Evolutionary conservation across 2,888 invertebrate genomes (phyloP).

Genomic region (Xestia c-nigrum): DNA sequence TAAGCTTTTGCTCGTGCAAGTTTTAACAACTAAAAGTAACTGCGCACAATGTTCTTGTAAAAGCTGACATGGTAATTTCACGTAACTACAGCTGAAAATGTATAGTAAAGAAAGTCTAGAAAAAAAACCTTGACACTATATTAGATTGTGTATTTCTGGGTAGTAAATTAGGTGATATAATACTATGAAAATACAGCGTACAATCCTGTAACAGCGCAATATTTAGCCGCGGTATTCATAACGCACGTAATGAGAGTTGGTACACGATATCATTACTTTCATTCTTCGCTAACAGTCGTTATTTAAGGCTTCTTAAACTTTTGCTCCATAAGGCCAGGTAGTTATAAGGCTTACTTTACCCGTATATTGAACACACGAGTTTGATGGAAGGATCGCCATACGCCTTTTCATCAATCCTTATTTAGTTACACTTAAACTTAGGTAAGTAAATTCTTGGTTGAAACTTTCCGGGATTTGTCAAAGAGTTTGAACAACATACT

Average conservation of each 20-base stretch:
- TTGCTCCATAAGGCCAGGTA: constrained; percentile 5
- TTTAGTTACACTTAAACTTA: constrained; percentile 50
- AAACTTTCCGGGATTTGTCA: constrained; percentile 54
- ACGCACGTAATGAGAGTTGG: constrained; percentile 8
- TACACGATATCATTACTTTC: constrained; percentile 13
- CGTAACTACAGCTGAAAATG: background rate
- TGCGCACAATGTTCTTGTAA: background rate
- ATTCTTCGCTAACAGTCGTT: constrained; percentile 23
- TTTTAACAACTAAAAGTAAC: constrained; percentile 31
- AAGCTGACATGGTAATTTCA: background rate
- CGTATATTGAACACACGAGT: background rate
- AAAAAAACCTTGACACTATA: background rate
- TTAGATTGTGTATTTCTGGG: background rate
- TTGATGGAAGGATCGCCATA: background rate
- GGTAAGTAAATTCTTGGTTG: constrained; percentile 58
- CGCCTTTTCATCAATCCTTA: constrained; percentile 51
- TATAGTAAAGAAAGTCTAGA: constrained; percentile 1
- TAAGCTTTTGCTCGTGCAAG: constrained; percentile 15
- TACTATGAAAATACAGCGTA: constrained; percentile 8
- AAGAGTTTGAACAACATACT: constrained; percentile 33
- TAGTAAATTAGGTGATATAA: constrained; percentile 2
- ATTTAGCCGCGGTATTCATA: constrained; percentile 11
- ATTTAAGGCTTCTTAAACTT: constrained; percentile 26
- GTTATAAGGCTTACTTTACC: constrained; percentile 17
- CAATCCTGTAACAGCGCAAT: background rate